Percentiles rank a stretch among this genome's conserved stretches.
These are phyloP conservation scores for Neofelis nebulosa DNA, from an alignment of 2,113 vertebrate genomes.

Conservation along the genomic window DNA sequence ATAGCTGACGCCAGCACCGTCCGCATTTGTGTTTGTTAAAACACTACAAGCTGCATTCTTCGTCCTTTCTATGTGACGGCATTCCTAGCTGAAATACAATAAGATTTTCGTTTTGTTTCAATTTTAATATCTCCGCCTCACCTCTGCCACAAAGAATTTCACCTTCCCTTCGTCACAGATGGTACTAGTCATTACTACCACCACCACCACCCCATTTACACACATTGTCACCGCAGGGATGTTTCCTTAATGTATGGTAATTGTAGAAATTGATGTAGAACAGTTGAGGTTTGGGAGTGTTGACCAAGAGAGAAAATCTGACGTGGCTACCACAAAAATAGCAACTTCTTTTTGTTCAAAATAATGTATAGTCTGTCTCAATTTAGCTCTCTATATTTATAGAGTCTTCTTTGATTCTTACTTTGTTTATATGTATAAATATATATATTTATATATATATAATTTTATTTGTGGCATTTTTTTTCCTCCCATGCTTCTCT, in stretches of 20 bases:
- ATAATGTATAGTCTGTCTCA: neutral
- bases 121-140: neutral
- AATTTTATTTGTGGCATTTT: neutral
- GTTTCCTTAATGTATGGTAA: neutral
- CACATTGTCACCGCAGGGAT: neutral
- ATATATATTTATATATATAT: too few relatives aligned
- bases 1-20: neutral
- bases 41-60: neutral
- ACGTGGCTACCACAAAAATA: neutral
- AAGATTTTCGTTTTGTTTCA: neutral
- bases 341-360: neutral
- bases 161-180: neutral
- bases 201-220: too few relatives aligned
- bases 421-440: neutral
- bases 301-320: neutral
- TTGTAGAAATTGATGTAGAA: neutral
- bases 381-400: neutral
- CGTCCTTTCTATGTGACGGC: neutral
- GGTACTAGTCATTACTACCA: neutral
- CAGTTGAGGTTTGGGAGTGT: neutral
- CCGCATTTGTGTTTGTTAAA: neutral
- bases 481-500: neutral
- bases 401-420: neutral
- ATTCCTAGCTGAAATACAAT: neutral
- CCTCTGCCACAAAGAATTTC: neutral